A percentile compares a stretch with the other conserved stretches of the same genome.
Conservation (phyloP, 2,113 vertebrate species). For the Ploceus nigricollis region DNA sequence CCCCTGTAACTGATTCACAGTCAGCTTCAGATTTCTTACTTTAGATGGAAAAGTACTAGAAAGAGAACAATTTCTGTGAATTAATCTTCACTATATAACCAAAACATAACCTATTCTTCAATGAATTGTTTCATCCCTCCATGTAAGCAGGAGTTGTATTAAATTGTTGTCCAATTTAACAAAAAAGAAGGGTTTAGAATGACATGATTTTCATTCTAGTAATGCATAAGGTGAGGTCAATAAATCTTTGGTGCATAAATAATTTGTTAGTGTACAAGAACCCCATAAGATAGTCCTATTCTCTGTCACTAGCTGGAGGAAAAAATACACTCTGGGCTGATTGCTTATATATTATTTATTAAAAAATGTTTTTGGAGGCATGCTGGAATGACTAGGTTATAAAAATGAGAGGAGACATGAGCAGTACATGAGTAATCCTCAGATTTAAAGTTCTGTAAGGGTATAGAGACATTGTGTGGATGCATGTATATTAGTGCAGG, state of each 20-base stretch:
- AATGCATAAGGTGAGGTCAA: background rate
- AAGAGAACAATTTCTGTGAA: background rate
- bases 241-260: background rate
- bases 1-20: background rate
- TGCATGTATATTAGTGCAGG: background rate
- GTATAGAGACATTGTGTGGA: background rate
- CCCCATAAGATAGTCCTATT: background rate
- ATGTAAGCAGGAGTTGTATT: background rate
- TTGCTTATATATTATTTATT: slow-evolving; percentile 34
- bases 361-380: background rate
- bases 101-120: background rate
- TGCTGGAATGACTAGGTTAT: background rate
- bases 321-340: background rate
- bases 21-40: background rate
- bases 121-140: background rate
- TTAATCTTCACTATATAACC: background rate
- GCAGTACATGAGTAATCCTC: background rate
- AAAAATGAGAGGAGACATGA: background rate
- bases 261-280: background rate
- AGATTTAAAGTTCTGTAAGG: background rate
- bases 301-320: background rate
- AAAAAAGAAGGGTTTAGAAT: background rate
- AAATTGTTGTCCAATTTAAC: background rate
- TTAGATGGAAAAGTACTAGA: background rate
- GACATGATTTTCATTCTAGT: background rate